Conservation (phyloP, 2,797 vertebrate genomes). For the Danio albolineatus region DNA sequence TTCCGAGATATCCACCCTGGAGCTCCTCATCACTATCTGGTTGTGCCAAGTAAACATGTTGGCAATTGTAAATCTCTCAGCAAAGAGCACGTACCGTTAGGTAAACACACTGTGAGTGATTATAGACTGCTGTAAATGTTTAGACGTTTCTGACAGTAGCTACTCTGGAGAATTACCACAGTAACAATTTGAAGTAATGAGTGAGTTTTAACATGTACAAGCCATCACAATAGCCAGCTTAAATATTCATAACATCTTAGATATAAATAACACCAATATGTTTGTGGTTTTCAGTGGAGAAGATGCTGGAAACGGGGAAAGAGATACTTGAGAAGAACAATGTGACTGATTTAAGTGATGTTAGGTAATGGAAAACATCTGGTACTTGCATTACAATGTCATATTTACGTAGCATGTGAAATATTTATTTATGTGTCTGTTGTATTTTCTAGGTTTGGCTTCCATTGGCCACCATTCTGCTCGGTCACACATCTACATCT, state of each 20-base stretch:
- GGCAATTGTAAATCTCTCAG: constrained; percentile 90
- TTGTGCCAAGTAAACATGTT: constrained; percentile 91
- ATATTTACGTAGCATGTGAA: background rate
- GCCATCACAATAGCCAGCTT: background rate
- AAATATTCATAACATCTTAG: background rate
- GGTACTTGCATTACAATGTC: background rate
- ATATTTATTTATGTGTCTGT: background rate
- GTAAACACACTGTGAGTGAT: constrained; percentile 70
- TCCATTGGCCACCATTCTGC: constrained; percentile 96
- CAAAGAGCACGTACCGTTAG: constrained; percentile 84
- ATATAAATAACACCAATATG: background rate
- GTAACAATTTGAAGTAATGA: background rate
- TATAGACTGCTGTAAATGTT: background rate
- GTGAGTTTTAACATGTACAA: background rate
- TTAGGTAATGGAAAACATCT: constrained; percentile 81
- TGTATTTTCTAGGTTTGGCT: constrained; percentile 87
- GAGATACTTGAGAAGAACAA: constrained; percentile 87
- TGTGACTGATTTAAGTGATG: constrained; percentile 85
- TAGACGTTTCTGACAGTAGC: constrained; percentile 1
- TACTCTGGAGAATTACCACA: constrained; percentile 6
- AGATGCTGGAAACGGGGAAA: constrained; percentile 89
- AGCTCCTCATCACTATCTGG: constrained; percentile 92
- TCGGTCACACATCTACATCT: constrained; percentile 94
- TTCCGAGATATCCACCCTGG: constrained; percentile 93
- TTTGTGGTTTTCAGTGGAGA: constrained; percentile 80